Evolutionary conservation across 2,888 invertebrate species (phyloP).

Genomic region (Eupeodes latifasciatus): DNA sequence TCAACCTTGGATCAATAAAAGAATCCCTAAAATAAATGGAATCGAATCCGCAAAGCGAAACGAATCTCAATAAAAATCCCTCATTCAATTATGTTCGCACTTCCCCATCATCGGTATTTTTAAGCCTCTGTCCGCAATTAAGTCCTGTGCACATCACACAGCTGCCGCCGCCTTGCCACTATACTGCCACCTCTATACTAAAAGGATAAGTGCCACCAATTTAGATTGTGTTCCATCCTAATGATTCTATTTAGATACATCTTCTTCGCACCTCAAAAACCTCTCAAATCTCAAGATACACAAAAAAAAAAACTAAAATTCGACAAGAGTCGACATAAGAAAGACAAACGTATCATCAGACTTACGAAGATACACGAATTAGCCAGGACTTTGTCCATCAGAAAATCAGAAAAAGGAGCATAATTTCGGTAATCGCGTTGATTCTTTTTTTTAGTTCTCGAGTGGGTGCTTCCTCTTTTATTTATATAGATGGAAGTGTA

Average conservation of each 20-base stretch:
- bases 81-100: conserved; percentile 64
- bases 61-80: conserved; percentile 58
- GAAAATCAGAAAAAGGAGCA: conserved; percentile 33
- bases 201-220: conserved; percentile 76
- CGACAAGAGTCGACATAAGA: conserved; percentile 44
- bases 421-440: conserved; percentile 66
- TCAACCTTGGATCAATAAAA: conserved; percentile 1
- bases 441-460: conserved; percentile 47
- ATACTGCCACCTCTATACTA: no score
- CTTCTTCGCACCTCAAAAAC: conserved; percentile 70
- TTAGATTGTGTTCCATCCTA: conserved; percentile 66
- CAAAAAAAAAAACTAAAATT: background rate
- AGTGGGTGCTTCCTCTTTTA: conserved; percentile 71
- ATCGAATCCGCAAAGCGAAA: conserved; percentile 57
- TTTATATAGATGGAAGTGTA: background rate
- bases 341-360: conserved; percentile 7
- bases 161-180: conserved; percentile 55
- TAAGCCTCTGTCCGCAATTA: conserved; percentile 64
- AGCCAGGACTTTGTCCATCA: conserved; percentile 41
- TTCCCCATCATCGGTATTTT: conserved; percentile 38
- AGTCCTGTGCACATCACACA: conserved; percentile 70
- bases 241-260: conserved; percentile 72
- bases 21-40: background rate
- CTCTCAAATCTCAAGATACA: background rate
- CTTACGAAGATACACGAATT: conserved; percentile 45